Base-by-base conservation (phyloP, 2,797 vertebrate genomes). In the Melanotaenia trifasciata region DNA sequence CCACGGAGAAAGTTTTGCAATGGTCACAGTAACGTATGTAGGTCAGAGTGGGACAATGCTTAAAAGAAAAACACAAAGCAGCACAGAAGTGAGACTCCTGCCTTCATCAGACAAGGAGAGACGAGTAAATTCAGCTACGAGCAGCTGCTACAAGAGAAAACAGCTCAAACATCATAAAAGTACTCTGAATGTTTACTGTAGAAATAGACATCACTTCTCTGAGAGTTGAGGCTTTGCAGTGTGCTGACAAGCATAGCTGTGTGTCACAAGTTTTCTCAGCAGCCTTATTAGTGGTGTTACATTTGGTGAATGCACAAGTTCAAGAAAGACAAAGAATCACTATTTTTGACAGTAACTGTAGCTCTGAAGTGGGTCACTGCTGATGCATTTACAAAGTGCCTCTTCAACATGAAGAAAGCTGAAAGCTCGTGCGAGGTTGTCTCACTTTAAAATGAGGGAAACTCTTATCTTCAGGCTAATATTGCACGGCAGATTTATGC, bases 1-100 rank as follows among this genome's bases (percentile, higher is more conserved):
- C 89, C 92, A 94, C 92, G 91, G 92, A 89, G 89, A 89, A 94
- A 90, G 84, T 93, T 94, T 89, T 74, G 71, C 33, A 30, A 66
- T 74, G 88, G 85, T 84, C 88, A 88, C 71, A 80, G 79, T 78
- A 87, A 77, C 61, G 66, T 89, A 93, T 94, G 85, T 92, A 91
- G 92, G 92, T 93, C 92, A 92, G 67, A 68, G 72, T 61, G 69
- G 72, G 83, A 88, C 78, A 74, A 66, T 70, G 79, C 73, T 75
- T 54, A 72, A 86, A 84, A 84, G 62, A 76, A 85, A 87, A 87
- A 81, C 81, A 80, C 56, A 56, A 74, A 36, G 74, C 62, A 67
- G 72, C 50, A 9, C 40, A 69, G 18, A 38, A 60, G 71, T 26
- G 35, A 38, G 67, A 60, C 59, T 66, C 40, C 0, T 18, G 36